Evolutionary conservation across 2,113 vertebrate species (phyloP), one percentile per base, ranked within the genome.

Genomic region (Alosa alosa): DNA sequence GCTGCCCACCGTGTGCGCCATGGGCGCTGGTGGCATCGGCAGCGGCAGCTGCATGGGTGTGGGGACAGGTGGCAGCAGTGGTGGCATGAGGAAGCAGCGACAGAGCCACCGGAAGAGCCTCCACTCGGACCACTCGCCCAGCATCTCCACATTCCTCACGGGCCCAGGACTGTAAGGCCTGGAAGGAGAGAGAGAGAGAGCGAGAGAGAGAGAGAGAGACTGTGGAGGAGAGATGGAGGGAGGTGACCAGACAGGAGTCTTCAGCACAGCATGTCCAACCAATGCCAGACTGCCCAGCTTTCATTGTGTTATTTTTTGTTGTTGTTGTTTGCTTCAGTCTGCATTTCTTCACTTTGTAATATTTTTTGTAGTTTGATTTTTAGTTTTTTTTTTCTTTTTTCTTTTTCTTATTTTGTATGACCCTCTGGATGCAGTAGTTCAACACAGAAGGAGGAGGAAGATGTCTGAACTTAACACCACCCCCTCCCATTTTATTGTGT

Each of bases 71-170:
- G 50, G 50, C 50, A 17, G 50, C 17, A 92, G 90, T 81, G 57
- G 84, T 44, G 86, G 91, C 81, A 93, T 88, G 44, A 92, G 94
- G 93, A 95, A 95, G 90, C 91, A 86, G 91, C 91, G 90, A 36
- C 93, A 90, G 91, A 93, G 92, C 91, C 92, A 92, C 92, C 93
- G 93, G 93, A 94, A 94, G 92, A 89, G 89, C 88, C 90, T 94
- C 87, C 93, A 94, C 91, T 92, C 93, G 81, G 92, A 93, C 60
- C 60, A n/a, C 89, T 91, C 91, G 88, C 86, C 92, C 82, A 86
- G 92, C 91, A 92, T 94, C 90, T 89, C 93, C 45, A 91, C 90
- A 90, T 94, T 94, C 89, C 92, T 95, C 84, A 93, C 92, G 64
- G 93, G 91, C 85, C 92, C 92, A 75, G 94, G 94, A 94, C 94